These are phyloP conservation scores for Thecophora atra DNA, from an alignment of 2,888 invertebrate genomes.

Conservation along the genomic window DNA sequence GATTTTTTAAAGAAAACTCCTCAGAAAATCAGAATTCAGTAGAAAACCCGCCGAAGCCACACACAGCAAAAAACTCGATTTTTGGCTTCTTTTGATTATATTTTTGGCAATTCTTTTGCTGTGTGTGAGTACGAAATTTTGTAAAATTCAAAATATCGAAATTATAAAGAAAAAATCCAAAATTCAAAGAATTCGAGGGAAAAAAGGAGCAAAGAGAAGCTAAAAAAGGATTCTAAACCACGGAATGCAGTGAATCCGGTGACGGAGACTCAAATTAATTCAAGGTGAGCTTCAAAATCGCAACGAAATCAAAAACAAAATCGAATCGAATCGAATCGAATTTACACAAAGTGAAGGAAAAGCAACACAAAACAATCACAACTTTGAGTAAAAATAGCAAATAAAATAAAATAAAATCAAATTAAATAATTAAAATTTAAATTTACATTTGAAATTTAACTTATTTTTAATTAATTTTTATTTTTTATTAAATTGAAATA, in stretches of 20 bases:
- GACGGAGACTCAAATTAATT: conserved; percentile 10
- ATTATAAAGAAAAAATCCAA: conserved; percentile 29
- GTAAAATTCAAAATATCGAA: conserved; percentile 34
- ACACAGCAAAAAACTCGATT: conserved; percentile 33
- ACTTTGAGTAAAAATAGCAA: no score
- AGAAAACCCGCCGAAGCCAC: conserved; percentile 29
- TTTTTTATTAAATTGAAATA: no score
- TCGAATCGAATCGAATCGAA: no score
- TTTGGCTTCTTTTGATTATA: conserved; percentile 25
- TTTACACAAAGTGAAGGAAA: not conserved
- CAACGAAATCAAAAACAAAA: not conserved
- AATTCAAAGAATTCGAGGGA: conserved; percentile 24
- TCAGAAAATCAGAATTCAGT: conserved; percentile 27
- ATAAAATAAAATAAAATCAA: no score
- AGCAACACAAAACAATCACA: no score
- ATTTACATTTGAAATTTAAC: no score
- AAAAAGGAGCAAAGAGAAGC: not conserved
- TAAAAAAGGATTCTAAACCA: conserved; percentile 6
- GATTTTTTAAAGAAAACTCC: conserved; percentile 27
- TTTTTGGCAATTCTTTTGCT: conserved; percentile 41
- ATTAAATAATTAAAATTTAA: no score
- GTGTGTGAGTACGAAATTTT: conserved; percentile 47
- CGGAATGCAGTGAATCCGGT: conserved; percentile 15
- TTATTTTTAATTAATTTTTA: no score
- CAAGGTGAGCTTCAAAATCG: conserved; percentile 13